Evolutionary conservation across 2,113 vertebrate genomes (phyloP).

Genomic region (human (Homo sapiens)): GRCh38 chr1:14244001-14244500

Average conservation of each 20-base stretch:
- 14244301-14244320: background rate
- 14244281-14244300: background rate
- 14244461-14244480: background rate
- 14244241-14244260: background rate
- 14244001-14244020: background rate
- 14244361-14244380: background rate
- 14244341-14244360: rapidly evolving
- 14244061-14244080: background rate
- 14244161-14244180: background rate
- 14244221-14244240: too few relatives aligned
- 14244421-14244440: background rate
- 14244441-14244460: background rate
- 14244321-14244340: background rate
- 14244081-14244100: background rate
- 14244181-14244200: background rate
- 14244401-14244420: background rate
- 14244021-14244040: background rate
- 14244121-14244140: background rate
- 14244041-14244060: background rate
- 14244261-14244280: background rate
- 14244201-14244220: background rate
- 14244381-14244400: background rate
- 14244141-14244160: rapidly evolving
- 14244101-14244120: too few relatives aligned
- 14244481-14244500: background rate